These are phyloP conservation scores for Peromyscus maniculatus DNA, from an alignment of 2,113 vertebrate species.

Conservation along the genomic window DNA sequence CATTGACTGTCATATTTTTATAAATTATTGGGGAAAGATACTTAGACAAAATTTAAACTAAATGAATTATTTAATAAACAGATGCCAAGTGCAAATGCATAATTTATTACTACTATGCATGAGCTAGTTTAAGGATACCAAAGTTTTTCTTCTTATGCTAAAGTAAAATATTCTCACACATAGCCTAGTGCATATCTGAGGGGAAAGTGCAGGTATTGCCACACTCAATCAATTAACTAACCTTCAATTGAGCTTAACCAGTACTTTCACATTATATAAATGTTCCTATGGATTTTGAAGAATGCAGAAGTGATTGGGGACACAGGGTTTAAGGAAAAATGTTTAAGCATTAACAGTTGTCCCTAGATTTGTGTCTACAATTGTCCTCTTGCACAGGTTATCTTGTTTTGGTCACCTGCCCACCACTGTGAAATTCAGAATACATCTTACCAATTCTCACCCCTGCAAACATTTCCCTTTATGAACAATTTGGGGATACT, in stretches of 20 bases:
- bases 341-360: background rate
- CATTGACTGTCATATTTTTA: slow-evolving; percentile 70
- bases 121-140: slow-evolving; percentile 71
- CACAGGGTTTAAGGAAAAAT: background rate
- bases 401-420: background rate
- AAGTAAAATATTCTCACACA: background rate
- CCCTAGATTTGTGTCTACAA: background rate
- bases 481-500: background rate
- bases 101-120: slow-evolving; percentile 82
- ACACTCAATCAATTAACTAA: background rate
- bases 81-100: slow-evolving; percentile 78
- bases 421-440: background rate
- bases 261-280: slow-evolving; percentile 5
- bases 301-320: background rate
- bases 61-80: slow-evolving; percentile 86
- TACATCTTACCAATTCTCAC: background rate
- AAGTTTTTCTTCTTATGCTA: slow-evolving; percentile 38
- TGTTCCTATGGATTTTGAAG: slow-evolving; percentile 23
- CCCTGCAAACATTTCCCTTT: background rate
- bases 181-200: background rate
- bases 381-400: background rate
- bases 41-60: slow-evolving; percentile 83
- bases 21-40: slow-evolving; percentile 77
- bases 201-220: background rate
- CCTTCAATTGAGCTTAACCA: slow-evolving; percentile 26